phyloP scores from a whole-genome alignment of 2,113 vertebrate species.

The Eulacestoma nigropectus region DNA sequence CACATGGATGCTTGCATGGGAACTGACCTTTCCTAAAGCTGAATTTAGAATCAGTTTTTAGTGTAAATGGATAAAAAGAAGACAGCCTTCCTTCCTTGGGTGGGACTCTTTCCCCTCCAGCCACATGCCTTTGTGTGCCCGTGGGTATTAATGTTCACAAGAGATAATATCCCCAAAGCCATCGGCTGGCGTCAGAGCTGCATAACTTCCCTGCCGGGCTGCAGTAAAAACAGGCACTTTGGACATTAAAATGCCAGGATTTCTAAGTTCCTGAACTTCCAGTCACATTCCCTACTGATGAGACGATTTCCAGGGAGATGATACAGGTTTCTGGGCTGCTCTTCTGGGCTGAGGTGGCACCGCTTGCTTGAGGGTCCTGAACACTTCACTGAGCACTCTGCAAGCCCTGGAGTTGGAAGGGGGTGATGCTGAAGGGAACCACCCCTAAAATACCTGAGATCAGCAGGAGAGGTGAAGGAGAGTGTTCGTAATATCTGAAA shows the following conservation, averaged over 20 bases:
- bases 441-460: not conserved
- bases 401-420: not conserved
- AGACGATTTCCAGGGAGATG: not conserved
- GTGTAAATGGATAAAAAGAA: not conserved
- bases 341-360: not conserved
- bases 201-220: not conserved
- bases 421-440: not conserved
- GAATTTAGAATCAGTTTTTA: conserved; percentile 9
- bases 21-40: conserved; percentile 22
- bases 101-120: conserved; percentile 12
- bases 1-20: not conserved
- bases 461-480: not conserved
- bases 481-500: not conserved
- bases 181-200: not conserved
- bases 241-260: not conserved
- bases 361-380: accelerated
- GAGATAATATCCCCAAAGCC: conserved; percentile 12
- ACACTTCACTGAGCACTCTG: not conserved
- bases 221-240: not conserved
- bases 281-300: not conserved
- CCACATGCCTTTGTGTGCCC: not conserved
- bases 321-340: not conserved
- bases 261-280: not conserved
- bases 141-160: not conserved
- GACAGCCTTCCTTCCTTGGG: conserved; percentile 49